Percentiles rank a stretch among this genome's conserved stretches.
Conservation (phyloP, 2,888 invertebrate genomes). For the Cantharis flavilabris region DNA sequence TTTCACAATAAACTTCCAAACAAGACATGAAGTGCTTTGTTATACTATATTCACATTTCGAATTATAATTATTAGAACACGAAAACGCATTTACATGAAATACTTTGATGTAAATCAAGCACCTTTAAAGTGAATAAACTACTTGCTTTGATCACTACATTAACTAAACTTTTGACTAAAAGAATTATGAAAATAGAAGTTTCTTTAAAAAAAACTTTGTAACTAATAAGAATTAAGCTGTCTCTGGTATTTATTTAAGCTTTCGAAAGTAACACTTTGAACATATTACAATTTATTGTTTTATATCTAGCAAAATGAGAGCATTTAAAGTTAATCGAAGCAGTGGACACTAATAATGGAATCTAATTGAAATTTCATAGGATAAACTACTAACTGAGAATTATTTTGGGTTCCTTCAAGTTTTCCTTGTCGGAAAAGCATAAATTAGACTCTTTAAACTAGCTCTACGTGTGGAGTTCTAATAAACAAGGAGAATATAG, state of each 20-base stretch:
- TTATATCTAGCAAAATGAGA: background rate
- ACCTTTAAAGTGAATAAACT: background rate
- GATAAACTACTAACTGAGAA: constrained; percentile 12
- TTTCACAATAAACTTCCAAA: background rate
- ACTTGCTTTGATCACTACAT: background rate
- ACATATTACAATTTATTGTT: background rate
- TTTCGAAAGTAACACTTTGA: too few relatives aligned
- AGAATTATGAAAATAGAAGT: background rate
- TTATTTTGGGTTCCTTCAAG: constrained; percentile 7
- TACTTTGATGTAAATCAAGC: background rate
- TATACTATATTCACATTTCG: background rate
- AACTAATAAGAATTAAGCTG: background rate
- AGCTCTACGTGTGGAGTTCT: background rate
- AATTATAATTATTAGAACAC: background rate
- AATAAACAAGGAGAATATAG: background rate
- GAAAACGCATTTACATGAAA: background rate
- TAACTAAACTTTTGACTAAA: background rate
- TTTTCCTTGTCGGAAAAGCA: constrained; percentile 4
- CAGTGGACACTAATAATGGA: constrained; percentile 1
- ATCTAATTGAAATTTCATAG: constrained; percentile 13
- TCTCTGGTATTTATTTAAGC: background rate
- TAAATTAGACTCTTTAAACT: background rate
- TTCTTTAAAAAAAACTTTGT: background rate
- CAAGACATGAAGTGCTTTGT: background rate
- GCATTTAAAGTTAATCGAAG: background rate